These are phyloP conservation scores for Muntiacus reevesi DNA, from an alignment of 2,113 vertebrate genomes.

Conservation along the genomic window DNA sequence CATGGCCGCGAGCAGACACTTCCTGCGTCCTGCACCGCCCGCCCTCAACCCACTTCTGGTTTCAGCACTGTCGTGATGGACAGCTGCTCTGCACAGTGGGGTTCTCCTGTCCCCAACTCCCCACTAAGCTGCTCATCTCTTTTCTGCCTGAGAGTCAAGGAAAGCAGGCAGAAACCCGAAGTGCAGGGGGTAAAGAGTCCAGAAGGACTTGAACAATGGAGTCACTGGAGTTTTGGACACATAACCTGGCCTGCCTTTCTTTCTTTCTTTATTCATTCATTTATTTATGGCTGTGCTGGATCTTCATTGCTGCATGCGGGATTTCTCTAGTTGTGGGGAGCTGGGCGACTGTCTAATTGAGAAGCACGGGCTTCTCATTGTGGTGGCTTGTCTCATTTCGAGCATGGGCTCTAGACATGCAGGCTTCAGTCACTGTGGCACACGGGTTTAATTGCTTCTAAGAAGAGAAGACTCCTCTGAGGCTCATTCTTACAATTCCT, in stretches of 20 bases:
- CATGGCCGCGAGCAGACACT: neutral
- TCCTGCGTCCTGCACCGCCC: fast-evolving
- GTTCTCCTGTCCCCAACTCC: neutral
- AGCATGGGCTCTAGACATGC: neutral
- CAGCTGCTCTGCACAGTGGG: fast-evolving
- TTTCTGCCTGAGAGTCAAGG: neutral
- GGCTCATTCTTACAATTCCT: neutral
- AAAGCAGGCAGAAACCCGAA: neutral
- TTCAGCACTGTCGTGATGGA: neutral
- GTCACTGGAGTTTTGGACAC: fast-evolving
- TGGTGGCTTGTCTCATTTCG: neutral
- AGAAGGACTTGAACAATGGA: neutral
- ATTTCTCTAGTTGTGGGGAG: neutral
- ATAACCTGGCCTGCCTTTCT: neutral
- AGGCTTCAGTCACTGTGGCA: neutral
- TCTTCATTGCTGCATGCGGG: neutral
- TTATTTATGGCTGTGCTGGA: neutral
- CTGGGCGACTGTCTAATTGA: fast-evolving
- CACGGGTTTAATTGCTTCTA: fast-evolving
- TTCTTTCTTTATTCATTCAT: neutral
- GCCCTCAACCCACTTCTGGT: too few relatives aligned
- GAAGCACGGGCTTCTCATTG: neutral
- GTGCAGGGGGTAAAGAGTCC: too few relatives aligned
- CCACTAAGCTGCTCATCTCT: neutral
- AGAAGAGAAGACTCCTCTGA: neutral